phyloP scores from a whole-genome alignment of 2,888 invertebrate species.

The Nemapogon koenigi region DNA sequence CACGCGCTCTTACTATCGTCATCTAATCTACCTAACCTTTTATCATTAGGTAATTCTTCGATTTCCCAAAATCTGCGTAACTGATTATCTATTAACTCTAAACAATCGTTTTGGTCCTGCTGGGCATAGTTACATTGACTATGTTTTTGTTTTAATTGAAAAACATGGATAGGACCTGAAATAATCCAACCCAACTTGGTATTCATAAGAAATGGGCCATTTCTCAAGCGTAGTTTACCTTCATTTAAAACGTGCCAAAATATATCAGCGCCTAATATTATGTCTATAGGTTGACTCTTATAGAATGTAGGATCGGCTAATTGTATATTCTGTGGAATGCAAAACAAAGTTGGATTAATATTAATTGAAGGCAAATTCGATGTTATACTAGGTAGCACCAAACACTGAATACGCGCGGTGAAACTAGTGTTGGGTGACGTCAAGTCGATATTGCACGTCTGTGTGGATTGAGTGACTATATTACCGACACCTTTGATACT shows the following conservation, averaged over 20 bases:
- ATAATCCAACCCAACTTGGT: slow-evolving; percentile 17
- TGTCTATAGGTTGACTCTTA: slow-evolving; percentile 13
- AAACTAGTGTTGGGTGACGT: neutral
- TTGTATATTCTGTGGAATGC: slow-evolving; percentile 9
- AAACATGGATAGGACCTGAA: slow-evolving; percentile 12
- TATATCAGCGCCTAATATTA: slow-evolving; percentile 17
- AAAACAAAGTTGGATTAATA: neutral
- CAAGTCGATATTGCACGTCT: slow-evolving; percentile 3
- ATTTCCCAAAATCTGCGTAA: slow-evolving; percentile 16
- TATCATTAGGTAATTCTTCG: slow-evolving; percentile 13
- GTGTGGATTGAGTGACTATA: slow-evolving; percentile 1
- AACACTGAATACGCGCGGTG: neutral
- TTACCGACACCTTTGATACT: slow-evolving; percentile 13
- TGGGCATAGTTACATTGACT: slow-evolving; percentile 14
- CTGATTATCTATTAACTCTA: slow-evolving; percentile 10
- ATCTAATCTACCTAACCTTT: neutral
- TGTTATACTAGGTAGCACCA: slow-evolving; percentile 14
- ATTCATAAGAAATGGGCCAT: slow-evolving; percentile 16
- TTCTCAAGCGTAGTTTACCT: slow-evolving; percentile 14
- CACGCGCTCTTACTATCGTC: slow-evolving; percentile 15
- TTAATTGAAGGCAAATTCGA: neutral
- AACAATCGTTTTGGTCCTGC: too few relatives aligned
- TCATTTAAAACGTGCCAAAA: slow-evolving; percentile 17
- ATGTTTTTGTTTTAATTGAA: slow-evolving; percentile 3
- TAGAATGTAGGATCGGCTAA: slow-evolving; percentile 17